Percentiles rank a stretch among this genome's conserved stretches.
Conservation (phyloP, 2,797 vertebrate species). For the Danio tinwini region DNA sequence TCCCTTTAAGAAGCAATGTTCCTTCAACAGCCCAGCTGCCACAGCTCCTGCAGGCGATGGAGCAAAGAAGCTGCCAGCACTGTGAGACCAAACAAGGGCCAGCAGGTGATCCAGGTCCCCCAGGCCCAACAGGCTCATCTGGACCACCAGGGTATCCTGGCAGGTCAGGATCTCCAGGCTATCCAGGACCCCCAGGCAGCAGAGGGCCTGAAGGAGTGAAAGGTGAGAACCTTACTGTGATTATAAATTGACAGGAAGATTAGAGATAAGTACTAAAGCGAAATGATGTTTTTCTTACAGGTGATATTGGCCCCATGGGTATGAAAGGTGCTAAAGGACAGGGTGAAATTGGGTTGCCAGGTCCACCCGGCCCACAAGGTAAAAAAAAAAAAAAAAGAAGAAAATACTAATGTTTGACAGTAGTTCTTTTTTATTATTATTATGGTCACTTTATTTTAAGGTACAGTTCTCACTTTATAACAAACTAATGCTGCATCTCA, state of each 20-base stretch:
- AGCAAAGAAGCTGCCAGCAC: conserved; percentile 58
- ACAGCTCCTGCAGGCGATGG: conserved; percentile 67
- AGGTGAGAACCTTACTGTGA: conserved; percentile 59
- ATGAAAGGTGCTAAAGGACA: conserved; percentile 71
- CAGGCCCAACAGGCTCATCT: conserved; percentile 64
- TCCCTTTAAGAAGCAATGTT: background rate
- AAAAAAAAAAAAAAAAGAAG: conserved; percentile 33
- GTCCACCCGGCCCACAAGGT: conserved; percentile 69
- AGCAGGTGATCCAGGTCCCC: conserved; percentile 66
- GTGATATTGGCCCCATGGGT: conserved; percentile 67
- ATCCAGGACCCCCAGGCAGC: conserved; percentile 66
- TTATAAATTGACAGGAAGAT: background rate
- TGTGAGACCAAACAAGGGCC: conserved; percentile 68
- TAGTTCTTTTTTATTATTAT: too few relatives aligned
- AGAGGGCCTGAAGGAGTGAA: conserved; percentile 66
- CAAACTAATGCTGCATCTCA: too few relatives aligned
- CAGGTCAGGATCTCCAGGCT: conserved; percentile 64
- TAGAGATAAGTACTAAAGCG: background rate
- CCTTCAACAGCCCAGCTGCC: conserved; percentile 66
- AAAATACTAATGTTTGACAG: background rate
- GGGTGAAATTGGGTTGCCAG: conserved; percentile 63
- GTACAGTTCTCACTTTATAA: too few relatives aligned
- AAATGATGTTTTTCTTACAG: conserved; percentile 48
- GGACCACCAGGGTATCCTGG: conserved; percentile 70
- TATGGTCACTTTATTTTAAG: too few relatives aligned